These are phyloP conservation scores for Eupithecia abbreviata DNA, from an alignment of 2,888 invertebrate species.

Conservation along the genomic window DNA sequence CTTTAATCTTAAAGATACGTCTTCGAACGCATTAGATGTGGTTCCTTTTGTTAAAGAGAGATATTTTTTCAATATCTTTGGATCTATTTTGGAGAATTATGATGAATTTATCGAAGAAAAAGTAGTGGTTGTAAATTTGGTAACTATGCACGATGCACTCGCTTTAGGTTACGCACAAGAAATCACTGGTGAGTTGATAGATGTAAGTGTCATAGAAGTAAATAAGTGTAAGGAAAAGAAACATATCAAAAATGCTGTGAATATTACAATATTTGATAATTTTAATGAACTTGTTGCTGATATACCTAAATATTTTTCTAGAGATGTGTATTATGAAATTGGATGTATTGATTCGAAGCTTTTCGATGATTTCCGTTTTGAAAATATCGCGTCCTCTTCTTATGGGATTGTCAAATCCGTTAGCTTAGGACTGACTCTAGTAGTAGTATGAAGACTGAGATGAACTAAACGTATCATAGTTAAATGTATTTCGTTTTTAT, in stretches of 20 bases:
- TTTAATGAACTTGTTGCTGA: constrained; percentile 79
- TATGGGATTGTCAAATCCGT: constrained; percentile 80
- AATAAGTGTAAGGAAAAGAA: constrained; percentile 73
- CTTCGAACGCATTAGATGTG: constrained; percentile 51
- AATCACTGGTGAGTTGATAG: constrained; percentile 65
- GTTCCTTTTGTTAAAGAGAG: constrained; percentile 66
- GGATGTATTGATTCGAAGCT: constrained; percentile 76
- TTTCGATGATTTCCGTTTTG: constrained; percentile 77
- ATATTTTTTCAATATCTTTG: constrained; percentile 72
- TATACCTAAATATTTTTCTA: constrained; percentile 84
- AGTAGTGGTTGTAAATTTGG: constrained; percentile 68
- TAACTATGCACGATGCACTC: constrained; percentile 71
- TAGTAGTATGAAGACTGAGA: constrained; percentile 83
- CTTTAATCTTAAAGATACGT: constrained; percentile 48
- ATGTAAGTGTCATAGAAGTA: constrained; percentile 71
- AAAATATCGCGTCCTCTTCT: constrained; percentile 82
- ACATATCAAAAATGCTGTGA: constrained; percentile 84
- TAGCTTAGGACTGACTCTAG: constrained; percentile 82
- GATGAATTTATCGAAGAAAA: constrained; percentile 71
- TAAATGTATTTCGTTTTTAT: constrained; percentile 77
- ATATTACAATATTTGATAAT: constrained; percentile 82
- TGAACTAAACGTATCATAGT: constrained; percentile 80
- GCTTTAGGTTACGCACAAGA: constrained; percentile 77
- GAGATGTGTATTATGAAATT: constrained; percentile 80
- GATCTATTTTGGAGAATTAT: constrained; percentile 75